Conservation (phyloP, 2,113 vertebrate genomes). For the Plotosus lineatus region DNA sequence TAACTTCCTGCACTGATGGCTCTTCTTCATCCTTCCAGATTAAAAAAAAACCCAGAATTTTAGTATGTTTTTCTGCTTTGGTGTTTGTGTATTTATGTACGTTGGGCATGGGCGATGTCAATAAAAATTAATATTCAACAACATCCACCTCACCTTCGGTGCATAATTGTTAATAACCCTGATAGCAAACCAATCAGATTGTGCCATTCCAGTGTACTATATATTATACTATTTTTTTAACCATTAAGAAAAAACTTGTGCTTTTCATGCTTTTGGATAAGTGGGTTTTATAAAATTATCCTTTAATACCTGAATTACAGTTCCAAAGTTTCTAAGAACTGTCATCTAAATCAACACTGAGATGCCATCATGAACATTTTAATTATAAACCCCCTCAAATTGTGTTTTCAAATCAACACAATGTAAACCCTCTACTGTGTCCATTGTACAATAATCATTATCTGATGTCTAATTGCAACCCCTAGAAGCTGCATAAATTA, state of each 20-base stretch:
- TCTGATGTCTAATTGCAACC: neutral
- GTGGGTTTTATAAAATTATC: neutral
- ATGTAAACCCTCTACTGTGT: slow-evolving; percentile 37
- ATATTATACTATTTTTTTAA: too few species aligned
- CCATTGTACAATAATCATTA: neutral
- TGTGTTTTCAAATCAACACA: slow-evolving; percentile 64
- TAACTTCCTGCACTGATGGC: too few species aligned
- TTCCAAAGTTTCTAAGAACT: neutral
- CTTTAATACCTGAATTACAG: neutral
- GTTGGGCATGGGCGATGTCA: too few species aligned
- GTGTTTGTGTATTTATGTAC: too few species aligned
- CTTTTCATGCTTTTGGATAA: slow-evolving; percentile 35
- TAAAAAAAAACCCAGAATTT: too few species aligned
- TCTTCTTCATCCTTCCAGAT: too few species aligned
- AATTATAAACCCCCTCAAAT: slow-evolving; percentile 49
- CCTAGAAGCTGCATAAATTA: neutral
- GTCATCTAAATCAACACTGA: slow-evolving; percentile 33
- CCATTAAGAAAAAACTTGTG: slow-evolving; percentile 37
- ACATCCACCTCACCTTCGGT: too few species aligned
- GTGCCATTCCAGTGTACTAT: too few species aligned
- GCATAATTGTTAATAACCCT: too few species aligned
- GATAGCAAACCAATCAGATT: too few species aligned
- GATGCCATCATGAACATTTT: slow-evolving; percentile 58
- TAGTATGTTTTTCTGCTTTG: too few species aligned
- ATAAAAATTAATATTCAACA: too few species aligned